These are phyloP conservation scores for Poeciliopsis turrubarensis DNA, from an alignment of 2,113 vertebrate genomes.

Conservation along the genomic window DNA sequence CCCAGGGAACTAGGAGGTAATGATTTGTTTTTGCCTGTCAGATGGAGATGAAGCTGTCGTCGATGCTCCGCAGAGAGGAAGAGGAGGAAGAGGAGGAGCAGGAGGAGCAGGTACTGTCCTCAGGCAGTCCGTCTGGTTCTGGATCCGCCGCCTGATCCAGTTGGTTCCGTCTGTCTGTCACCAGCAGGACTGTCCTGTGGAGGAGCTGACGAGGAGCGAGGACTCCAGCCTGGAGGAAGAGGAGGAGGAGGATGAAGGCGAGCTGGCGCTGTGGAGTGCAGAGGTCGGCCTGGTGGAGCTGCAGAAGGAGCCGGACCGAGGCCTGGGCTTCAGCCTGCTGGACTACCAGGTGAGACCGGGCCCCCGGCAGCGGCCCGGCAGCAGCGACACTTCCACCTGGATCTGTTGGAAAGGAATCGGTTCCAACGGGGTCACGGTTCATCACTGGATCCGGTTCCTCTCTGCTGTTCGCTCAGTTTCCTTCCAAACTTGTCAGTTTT, in stretches of 20 bases:
- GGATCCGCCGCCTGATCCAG: no score
- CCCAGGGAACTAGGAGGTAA: background rate
- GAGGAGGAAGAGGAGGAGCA: background rate
- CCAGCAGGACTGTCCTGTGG: conserved; percentile 36
- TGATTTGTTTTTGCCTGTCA: conserved; percentile 5
- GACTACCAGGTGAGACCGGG: conserved; percentile 90
- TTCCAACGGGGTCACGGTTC: no score
- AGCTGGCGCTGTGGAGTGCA: conserved; percentile 91
- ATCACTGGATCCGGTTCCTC: no score
- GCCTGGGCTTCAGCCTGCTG: conserved; percentile 97
- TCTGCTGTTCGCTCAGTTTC: background rate
- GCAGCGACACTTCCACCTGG: no score
- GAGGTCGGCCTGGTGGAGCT: conserved; percentile 87
- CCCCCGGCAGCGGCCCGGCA: background rate
- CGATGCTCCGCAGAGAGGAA: conserved; percentile 28
- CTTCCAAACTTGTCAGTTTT: background rate
- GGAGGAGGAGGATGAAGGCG: conserved; percentile 58
- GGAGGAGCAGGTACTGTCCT: background rate
- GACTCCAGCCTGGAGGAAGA: conserved; percentile 16
- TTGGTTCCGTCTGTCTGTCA: background rate
- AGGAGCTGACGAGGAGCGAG: conserved; percentile 46
- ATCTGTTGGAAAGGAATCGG: no score
- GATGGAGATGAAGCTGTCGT: conserved; percentile 70
- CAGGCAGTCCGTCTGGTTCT: background rate
- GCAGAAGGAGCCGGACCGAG: conserved; percentile 84